Conservation (phyloP, 2,888 invertebrate genomes). For the Molorchus minor region DNA sequence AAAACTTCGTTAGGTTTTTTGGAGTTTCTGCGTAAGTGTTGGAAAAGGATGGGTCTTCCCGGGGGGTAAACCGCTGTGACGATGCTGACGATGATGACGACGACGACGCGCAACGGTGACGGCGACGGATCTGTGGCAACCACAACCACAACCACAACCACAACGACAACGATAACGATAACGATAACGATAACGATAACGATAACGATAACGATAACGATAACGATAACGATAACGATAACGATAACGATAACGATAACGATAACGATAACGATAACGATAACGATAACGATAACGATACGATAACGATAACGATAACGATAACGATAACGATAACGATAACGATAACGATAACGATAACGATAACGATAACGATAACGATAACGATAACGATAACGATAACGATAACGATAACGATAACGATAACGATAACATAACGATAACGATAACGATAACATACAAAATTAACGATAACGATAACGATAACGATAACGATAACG, state of each 20-base stretch:
- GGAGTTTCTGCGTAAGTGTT: too few species aligned
- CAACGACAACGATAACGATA: too few species aligned
- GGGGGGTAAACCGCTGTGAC: too few species aligned
- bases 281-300: not conserved
- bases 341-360: slow-evolving; percentile 11
- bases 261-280: not conserved
- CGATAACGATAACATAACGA: slow-evolving; percentile 9
- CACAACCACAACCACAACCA: too few species aligned
- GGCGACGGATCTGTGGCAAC: too few species aligned
- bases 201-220: not conserved
- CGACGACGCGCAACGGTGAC: too few species aligned
- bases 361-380: slow-evolving; percentile 10
- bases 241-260: not conserved
- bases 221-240: not conserved
- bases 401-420: slow-evolving; percentile 10
- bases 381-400: slow-evolving; percentile 11
- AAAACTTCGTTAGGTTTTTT: too few species aligned
- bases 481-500: slow-evolving; percentile 1
- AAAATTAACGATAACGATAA: slow-evolving; percentile 4
- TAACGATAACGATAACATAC: slow-evolving; percentile 4
- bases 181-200: not conserved
- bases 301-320: slow-evolving; percentile 9
- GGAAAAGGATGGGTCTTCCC: too few species aligned
- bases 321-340: slow-evolving; percentile 11
- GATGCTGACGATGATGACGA: too few species aligned